Percentiles rank a stretch among this genome's conserved stretches.
These are phyloP conservation scores for Mesembrinibis cayennensis DNA, from an alignment of 2,113 vertebrate species.

Conservation along the genomic window DNA sequence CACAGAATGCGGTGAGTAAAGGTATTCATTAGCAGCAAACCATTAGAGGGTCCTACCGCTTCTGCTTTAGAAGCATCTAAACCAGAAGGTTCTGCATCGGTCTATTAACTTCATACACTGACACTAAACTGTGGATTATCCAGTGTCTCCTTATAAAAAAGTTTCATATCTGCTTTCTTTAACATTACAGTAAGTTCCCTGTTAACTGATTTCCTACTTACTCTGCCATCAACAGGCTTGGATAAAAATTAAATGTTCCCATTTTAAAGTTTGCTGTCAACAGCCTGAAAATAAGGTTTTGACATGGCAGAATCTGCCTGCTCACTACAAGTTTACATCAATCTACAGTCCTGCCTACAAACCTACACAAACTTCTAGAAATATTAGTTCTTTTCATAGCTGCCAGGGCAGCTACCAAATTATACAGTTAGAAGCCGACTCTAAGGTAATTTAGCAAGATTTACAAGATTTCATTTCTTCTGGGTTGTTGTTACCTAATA, in stretches of 20 bases:
- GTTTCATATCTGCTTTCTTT: not conserved
- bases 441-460: not conserved
- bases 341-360: constrained; percentile 10
- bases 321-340: not conserved
- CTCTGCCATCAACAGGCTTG: not conserved
- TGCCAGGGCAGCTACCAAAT: not conserved
- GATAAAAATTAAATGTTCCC: not conserved
- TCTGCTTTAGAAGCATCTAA: not conserved
- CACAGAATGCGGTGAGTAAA: not conserved
- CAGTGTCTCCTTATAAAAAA: not conserved
- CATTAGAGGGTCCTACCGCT: not conserved
- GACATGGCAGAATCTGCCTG: not conserved
- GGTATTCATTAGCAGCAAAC: not conserved
- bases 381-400: not conserved
- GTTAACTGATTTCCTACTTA: not conserved
- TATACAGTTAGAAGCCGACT: not conserved
- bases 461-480: not conserved
- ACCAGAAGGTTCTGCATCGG: not conserved
- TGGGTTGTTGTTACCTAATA: not conserved
- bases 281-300: constrained; percentile 7
- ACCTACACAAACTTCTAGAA: constrained; percentile 10
- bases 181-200: not conserved
- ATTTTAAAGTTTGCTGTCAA: not conserved
- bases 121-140: not conserved
- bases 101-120: not conserved